phyloP scores from a whole-genome alignment of 2,797 vertebrate species.

The Monodelphis domestica region DNA sequence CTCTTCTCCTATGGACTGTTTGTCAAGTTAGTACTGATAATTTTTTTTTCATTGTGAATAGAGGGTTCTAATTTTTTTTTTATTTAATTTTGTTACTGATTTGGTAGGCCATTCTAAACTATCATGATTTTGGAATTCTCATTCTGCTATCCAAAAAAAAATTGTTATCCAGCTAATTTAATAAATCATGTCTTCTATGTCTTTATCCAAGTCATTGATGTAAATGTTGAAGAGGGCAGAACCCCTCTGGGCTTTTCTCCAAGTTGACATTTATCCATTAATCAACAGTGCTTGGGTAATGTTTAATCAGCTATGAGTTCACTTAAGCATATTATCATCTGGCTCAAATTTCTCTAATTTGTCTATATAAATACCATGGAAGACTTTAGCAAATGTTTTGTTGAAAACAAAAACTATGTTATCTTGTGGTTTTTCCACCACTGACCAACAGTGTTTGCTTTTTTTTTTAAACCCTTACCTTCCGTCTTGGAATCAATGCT shows the following conservation, averaged over 20 bases:
- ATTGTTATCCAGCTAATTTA: background rate
- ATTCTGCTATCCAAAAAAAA: background rate
- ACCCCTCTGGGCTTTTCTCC: background rate
- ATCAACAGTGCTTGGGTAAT: background rate
- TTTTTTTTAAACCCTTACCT: too few relatives aligned
- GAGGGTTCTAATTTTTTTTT: background rate
- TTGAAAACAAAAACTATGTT: constrained; percentile 17
- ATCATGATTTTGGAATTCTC: background rate
- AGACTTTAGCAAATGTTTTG: background rate
- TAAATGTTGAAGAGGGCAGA: background rate
- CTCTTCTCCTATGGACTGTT: background rate
- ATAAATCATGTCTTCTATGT: background rate
- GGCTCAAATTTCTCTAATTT: background rate
- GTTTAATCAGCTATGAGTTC: background rate
- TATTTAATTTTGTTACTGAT: background rate
- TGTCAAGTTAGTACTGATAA: background rate
- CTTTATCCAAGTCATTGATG: background rate
- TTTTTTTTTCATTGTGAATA: background rate
- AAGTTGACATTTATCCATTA: background rate
- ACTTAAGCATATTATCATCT: background rate
- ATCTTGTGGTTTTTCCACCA: constrained; percentile 23
- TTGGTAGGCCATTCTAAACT: background rate
- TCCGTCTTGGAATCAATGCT: too few relatives aligned
- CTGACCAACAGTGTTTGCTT: background rate
- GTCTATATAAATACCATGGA: constrained; percentile 18